Evolutionary conservation across 2,797 vertebrate species (phyloP).

Genomic region (Helicolenus hilgendorfi): DNA sequence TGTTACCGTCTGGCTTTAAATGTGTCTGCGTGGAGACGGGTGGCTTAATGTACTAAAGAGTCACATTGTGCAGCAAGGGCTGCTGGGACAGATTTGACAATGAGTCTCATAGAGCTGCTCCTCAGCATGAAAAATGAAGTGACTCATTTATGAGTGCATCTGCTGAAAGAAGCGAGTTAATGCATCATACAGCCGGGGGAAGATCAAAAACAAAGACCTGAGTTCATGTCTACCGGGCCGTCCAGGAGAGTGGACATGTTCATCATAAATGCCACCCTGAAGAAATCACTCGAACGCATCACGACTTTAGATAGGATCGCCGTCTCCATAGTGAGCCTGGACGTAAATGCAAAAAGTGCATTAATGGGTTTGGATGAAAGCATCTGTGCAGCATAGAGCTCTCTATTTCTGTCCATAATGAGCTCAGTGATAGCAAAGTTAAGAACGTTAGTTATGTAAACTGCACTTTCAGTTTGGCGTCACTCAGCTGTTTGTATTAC

Average conservation of each 20-base stretch:
- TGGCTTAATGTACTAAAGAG: constrained; percentile 71
- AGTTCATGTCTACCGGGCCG: constrained; percentile 13
- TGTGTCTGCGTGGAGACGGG: constrained; percentile 44
- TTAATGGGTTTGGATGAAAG: constrained; percentile 67
- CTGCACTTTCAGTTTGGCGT: constrained; percentile 42
- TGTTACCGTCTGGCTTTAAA: constrained; percentile 61
- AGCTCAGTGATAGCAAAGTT: constrained; percentile 62
- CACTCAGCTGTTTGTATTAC: constrained; percentile 38
- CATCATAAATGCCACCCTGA: constrained; percentile 54
- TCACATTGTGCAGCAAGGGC: constrained; percentile 30
- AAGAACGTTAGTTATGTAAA: constrained; percentile 54
- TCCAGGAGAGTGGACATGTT: constrained; percentile 65
- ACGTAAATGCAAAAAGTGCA: constrained; percentile 43
- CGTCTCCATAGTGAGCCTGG: constrained; percentile 10
- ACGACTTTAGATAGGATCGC: neutral
- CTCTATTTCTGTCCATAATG: constrained; percentile 60
- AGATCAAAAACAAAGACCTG: constrained; percentile 76
- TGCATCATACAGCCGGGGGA: constrained; percentile 70
- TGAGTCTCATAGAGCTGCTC: constrained; percentile 29
- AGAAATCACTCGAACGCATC: constrained; percentile 55
- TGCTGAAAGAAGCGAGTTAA: constrained; percentile 80
- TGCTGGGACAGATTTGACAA: constrained; percentile 40
- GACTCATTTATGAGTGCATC: constrained; percentile 70
- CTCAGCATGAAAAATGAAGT: constrained; percentile 55
- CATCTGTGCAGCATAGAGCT: constrained; percentile 10